These are phyloP conservation scores for Dermatophagoides farinae DNA, from an alignment of 1,140 invertebrate genomes.

Conservation along the genomic window DNA sequence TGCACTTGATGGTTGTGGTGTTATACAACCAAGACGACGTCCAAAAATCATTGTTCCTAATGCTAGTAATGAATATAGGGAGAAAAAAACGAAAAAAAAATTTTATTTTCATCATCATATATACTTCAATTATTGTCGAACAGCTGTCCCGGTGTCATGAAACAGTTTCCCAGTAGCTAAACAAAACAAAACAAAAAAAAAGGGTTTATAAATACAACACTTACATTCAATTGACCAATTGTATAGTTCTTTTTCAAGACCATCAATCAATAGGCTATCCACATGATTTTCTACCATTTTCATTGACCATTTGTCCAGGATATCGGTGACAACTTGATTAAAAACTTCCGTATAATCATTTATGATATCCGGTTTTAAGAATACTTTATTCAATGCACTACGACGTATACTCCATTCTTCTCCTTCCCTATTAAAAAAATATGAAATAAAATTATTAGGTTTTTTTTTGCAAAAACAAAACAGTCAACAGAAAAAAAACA, in stretches of 20 bases:
- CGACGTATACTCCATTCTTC: slow-evolving; percentile 49
- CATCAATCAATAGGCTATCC: slow-evolving; percentile 19
- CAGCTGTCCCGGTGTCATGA: background rate
- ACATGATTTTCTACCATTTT: background rate
- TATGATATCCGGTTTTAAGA: slow-evolving; percentile 35
- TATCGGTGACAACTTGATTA: slow-evolving; percentile 28
- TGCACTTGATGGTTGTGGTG: slow-evolving; percentile 14
- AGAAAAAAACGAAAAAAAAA: background rate
- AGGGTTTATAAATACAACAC: slow-evolving; percentile 6
- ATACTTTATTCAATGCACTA: slow-evolving; percentile 45
- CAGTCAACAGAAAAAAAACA: slow-evolving; percentile 21
- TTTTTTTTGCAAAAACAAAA: background rate
- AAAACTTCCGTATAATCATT: slow-evolving; percentile 30
- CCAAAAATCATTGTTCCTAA: slow-evolving; percentile 48
- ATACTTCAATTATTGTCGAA: background rate
- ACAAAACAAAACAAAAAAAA: background rate
- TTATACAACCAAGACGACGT: slow-evolving; percentile 21
- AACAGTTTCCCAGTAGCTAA: background rate
- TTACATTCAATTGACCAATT: slow-evolving; percentile 50
- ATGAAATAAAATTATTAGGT: slow-evolving; percentile 8
- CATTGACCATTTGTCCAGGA: slow-evolving; percentile 28
- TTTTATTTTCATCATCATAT: background rate
- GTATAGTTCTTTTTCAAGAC: slow-evolving; percentile 47
- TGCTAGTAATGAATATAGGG: slow-evolving; percentile 28
- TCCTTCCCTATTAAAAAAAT: slow-evolving; percentile 37